Conservation (phyloP, 2,113 vertebrate species). For the Chaetorhynchus papuensis region DNA sequence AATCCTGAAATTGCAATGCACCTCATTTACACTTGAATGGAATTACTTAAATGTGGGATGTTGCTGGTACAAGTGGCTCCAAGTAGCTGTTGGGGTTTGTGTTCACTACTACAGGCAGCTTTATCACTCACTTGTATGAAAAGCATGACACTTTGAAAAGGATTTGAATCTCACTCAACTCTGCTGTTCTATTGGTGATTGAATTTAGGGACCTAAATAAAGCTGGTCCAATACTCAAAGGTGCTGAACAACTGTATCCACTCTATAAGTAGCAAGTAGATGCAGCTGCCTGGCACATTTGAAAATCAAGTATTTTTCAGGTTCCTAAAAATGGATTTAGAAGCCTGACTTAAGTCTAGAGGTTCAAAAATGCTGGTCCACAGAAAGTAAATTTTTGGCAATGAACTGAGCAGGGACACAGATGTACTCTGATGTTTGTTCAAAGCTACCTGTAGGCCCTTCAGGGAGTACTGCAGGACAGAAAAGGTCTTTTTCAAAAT, state of each 20-base stretch:
- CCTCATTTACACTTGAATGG: slow-evolving; percentile 49
- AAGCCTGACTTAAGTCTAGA: not conserved
- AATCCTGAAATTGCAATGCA: slow-evolving; percentile 19
- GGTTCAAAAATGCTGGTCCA: not conserved
- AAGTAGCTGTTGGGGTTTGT: not conserved
- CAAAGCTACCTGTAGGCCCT: not conserved
- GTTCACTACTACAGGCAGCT: not conserved
- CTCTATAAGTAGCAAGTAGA: not conserved
- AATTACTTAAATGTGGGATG: slow-evolving; percentile 20
- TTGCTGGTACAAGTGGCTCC: not conserved
- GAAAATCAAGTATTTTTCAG: not conserved
- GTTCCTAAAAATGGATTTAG: not conserved
- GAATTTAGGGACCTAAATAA: slow-evolving; percentile 5
- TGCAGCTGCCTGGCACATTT: not conserved
- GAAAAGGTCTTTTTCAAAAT: not conserved
- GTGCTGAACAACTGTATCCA: not conserved
- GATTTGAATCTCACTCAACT: not conserved
- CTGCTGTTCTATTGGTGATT: not conserved
- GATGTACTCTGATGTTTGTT: not conserved
- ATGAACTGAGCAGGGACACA: not conserved
- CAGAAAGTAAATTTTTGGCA: not conserved
- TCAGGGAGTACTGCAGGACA: not conserved
- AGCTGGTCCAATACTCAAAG: not conserved
- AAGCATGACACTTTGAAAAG: not conserved
- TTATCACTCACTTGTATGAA: not conserved